Evolutionary conservation across 2,113 vertebrate species (phyloP), one percentile per base, ranked within the genome.

Genomic region (Brachionichthys hirsutus): DNA sequence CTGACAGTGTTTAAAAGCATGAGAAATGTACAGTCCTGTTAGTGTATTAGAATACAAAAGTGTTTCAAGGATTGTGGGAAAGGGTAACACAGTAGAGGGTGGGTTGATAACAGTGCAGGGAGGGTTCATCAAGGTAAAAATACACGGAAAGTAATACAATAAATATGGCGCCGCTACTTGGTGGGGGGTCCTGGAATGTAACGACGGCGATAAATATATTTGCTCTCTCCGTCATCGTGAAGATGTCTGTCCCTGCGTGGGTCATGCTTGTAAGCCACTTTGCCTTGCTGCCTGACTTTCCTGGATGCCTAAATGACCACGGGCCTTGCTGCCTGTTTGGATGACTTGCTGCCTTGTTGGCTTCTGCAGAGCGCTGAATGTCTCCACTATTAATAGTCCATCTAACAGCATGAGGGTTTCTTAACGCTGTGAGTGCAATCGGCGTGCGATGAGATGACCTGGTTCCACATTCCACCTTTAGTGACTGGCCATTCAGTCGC

Each of bases 301-400:
- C 34, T 59, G 57, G 54, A 41, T 0, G 20, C 38, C 53, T 43
- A 40, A 64, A 50, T 52, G 64, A 35, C 54, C 18, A 5, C 38
- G 53, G 60, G 63, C 67, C 38, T 65, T 47, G 59, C 62, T 49
- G 70, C 30, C 62, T 65, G 55, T 68, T 65, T 62, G 5, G 19
- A 53, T 51, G 60, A 18, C 53, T 76, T 47, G 55, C 50, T 58
- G 53, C 54, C 55, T n/a, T 71, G 49, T 43, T 17, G 45, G 48
- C 52, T 42, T 54, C 77, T 61, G 67, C 54, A 58, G 72, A 70
- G 69, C 68, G 56, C 63, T 60, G 34, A 77, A 63, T 64, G 58
- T 57, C 50, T 62, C 59, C 13, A 54, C 70, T 87, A 87, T 82
- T 73, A 73, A 81, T 82, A 87, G 78, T 51, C 55, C 63, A 46